Evolutionary conservation across 2,797 vertebrate genomes (phyloP), one percentile per base, ranked within the genome.

Genomic region (Sciurus vulgaris): DNA sequence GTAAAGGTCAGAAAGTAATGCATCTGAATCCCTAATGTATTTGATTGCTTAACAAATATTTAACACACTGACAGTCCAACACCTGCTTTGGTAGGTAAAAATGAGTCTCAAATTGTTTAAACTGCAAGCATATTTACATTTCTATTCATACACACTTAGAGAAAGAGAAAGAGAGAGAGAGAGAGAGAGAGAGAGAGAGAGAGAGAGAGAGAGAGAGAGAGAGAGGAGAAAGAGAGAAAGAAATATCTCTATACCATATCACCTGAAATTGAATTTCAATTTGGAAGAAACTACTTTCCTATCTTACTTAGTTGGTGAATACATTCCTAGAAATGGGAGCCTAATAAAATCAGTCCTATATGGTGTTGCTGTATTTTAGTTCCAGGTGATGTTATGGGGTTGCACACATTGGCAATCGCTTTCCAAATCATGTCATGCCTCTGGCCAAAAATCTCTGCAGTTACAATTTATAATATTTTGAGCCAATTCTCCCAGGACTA

Each of bases 1-100:
- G 33, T 28, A 17, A 61, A 87, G 54, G 13, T 63, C 56, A 92
- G 38, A 87, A 92, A 95, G 33, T 26, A 73, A 44, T 30, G 11
- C 18, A 78, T 44, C 35, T 74, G 59, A 85, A 81, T 61, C 9
- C 5, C 18, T 79, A 12, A 73, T 67, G 70, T 65, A 79, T 94
- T 69, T 88, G 24, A 97, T 24, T 63, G 17, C 14, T 72, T 83
- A 93, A 83, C 12, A 93, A 76, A 47, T 86, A 89, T 56, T 89
- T 93, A 44, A 44, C 14, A 77, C 47, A 87, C 51, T 95, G 89
- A 86, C 41, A 88, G 49, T 94, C 17, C 73, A 86, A 89, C 5
- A 93, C 28, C 4, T 73, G 13, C n/a, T 85, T 61, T 93, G 72
- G 54, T 13, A 77, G 30, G 18, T 85, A 18, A 78, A n/a, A 73